Percentiles rank a stretch among this genome's conserved stretches.
Conservation (phyloP, 2,797 vertebrate genomes). For the Platyrinchus mystaceus region DNA sequence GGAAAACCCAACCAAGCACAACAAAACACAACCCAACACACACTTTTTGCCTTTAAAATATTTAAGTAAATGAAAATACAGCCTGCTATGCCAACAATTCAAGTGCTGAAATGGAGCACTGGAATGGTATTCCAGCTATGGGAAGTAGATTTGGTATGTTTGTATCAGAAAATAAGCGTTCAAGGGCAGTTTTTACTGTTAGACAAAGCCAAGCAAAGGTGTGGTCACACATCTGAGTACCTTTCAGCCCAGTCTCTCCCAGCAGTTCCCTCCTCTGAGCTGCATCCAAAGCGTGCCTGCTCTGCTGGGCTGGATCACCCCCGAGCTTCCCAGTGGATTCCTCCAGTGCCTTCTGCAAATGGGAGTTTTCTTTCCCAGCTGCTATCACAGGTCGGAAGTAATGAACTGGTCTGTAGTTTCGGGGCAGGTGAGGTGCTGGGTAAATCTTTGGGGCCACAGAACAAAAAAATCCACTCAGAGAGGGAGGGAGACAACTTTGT, state of each 20-base stretch:
- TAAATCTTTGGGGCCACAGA: constrained; percentile 76
- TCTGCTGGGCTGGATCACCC: constrained; percentile 51
- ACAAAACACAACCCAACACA: background rate
- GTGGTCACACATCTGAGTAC: constrained; percentile 37
- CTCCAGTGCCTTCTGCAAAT: constrained; percentile 75
- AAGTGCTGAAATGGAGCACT: background rate
- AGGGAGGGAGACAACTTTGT: background rate
- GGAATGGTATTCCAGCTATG: background rate
- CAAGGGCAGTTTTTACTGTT: background rate
- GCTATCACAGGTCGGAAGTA: constrained; percentile 80
- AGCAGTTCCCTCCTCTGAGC: constrained; percentile 82
- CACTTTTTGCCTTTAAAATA: background rate
- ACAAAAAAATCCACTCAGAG: background rate
- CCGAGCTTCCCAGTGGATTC: constrained; percentile 80
- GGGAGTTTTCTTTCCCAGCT: constrained; percentile 69
- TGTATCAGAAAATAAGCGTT: background rate
- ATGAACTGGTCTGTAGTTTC: constrained; percentile 87
- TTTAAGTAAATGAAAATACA: background rate
- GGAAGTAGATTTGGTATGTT: background rate
- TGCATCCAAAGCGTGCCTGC: constrained; percentile 85
- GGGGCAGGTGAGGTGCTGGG: constrained; percentile 85
- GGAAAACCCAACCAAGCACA: background rate
- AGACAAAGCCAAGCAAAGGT: background rate
- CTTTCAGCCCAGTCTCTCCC: constrained; percentile 83
- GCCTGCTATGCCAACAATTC: background rate